A percentile compares a stretch with the other conserved stretches of the same genome.
These are phyloP conservation scores for Telmatherina bonti DNA, from an alignment of 2,797 vertebrate genomes.

Conservation along the genomic window DNA sequence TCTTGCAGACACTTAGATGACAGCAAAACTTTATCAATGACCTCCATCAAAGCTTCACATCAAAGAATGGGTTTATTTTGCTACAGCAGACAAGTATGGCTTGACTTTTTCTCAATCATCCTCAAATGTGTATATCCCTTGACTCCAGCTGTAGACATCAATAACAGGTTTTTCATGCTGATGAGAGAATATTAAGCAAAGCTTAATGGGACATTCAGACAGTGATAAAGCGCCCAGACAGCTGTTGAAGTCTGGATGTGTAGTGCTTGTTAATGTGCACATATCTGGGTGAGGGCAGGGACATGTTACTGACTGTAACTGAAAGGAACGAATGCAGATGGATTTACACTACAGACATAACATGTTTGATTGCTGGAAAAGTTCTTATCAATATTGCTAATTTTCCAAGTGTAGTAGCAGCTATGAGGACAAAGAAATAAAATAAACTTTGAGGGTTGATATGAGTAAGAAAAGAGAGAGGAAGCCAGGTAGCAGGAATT, in stretches of 20 bases:
- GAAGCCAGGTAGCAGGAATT: conserved; percentile 30
- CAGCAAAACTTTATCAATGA: conserved; percentile 49
- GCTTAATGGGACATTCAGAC: conserved; percentile 73
- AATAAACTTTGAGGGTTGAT: not conserved
- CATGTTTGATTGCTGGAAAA: conserved; percentile 12
- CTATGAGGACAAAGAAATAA: not conserved
- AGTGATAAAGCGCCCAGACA: conserved; percentile 71
- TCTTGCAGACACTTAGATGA: conserved; percentile 36
- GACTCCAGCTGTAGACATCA: conserved; percentile 61
- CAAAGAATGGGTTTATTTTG: conserved; percentile 44
- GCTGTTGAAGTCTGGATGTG: conserved; percentile 69
- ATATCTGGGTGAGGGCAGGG: conserved; percentile 37
- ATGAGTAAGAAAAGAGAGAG: not conserved
- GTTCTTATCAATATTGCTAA: conserved; percentile 6
- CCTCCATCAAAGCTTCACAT: conserved; percentile 55
- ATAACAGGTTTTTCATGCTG: conserved; percentile 73
- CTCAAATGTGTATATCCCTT: conserved; percentile 62
- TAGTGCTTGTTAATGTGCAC: conserved; percentile 67
- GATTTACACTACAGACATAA: not conserved
- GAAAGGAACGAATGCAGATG: conserved; percentile 19
- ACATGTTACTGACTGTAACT: conserved; percentile 24
- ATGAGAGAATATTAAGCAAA: conserved; percentile 72
- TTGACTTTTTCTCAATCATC: conserved; percentile 53
- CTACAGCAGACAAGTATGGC: conserved; percentile 55
- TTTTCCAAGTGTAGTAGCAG: conserved; percentile 5